A percentile compares a stretch with the other conserved stretches of the same genome.
Evolutionary conservation across 2,888 invertebrate species (phyloP).

Genomic region (Plebejus anna): DNA sequence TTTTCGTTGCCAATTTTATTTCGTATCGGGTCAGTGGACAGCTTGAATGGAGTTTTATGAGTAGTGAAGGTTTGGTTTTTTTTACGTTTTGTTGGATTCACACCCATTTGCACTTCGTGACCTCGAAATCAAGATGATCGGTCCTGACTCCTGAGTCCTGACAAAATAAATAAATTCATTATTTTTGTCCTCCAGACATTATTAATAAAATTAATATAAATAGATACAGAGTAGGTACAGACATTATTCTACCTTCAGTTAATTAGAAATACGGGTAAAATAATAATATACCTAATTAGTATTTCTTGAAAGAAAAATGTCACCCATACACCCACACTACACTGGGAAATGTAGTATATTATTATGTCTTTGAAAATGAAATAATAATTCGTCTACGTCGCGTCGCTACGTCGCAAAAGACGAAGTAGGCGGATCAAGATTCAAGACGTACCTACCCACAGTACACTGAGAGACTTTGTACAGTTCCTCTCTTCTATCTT

Average conservation of each 20-base stretch:
- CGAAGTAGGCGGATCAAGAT: background rate
- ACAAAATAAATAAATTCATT: too few relatives aligned
- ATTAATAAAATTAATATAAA: too few relatives aligned
- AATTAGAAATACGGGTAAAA: too few relatives aligned
- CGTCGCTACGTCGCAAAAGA: background rate
- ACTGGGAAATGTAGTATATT: background rate
- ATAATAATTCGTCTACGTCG: background rate
- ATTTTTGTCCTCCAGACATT: too few relatives aligned
- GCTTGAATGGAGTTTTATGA: background rate
- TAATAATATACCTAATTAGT: too few relatives aligned
- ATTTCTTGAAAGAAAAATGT: too few relatives aligned
- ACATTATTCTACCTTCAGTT: too few relatives aligned
- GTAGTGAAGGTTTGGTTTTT: background rate
- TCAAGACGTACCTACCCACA: background rate
- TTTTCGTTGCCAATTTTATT: constrained; percentile 2
- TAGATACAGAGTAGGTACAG: too few relatives aligned
- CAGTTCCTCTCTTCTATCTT: background rate
- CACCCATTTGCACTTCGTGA: background rate
- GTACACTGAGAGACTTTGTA: background rate
- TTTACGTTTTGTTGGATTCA: background rate
- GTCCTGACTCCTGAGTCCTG: too few relatives aligned
- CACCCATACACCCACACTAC: background rate
- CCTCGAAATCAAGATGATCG: background rate
- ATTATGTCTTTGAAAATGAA: background rate
- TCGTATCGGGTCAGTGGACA: constrained; percentile 5